phyloP scores from a whole-genome alignment of 2,797 vertebrate species.

The Sebastiscus tertius region DNA sequence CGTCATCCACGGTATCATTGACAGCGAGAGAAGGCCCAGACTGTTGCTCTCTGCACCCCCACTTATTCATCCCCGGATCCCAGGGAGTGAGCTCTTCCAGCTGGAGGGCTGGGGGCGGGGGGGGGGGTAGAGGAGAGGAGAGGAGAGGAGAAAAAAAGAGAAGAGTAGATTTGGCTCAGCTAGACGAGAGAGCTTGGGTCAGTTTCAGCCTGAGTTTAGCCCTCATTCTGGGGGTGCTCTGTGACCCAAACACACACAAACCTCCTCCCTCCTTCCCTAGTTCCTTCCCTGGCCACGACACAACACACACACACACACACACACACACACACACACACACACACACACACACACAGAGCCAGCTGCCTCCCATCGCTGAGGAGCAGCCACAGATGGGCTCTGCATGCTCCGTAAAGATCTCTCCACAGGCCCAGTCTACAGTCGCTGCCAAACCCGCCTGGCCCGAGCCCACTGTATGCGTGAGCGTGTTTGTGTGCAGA shows the following conservation, averaged over 20 bases:
- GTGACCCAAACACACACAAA: constrained; percentile 70
- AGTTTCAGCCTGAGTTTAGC: constrained; percentile 70
- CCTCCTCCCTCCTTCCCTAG: constrained; percentile 43
- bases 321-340: constrained; percentile 34
- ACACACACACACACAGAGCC: constrained; percentile 68
- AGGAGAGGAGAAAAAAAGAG: neutral
- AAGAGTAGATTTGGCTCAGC: constrained; percentile 37
- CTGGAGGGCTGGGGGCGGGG: constrained; percentile 39
- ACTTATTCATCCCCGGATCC: constrained; percentile 68
- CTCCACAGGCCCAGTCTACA: constrained; percentile 79
- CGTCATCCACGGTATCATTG: constrained; percentile 76
- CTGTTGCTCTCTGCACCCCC: constrained; percentile 68
- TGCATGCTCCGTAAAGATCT: constrained; percentile 85
- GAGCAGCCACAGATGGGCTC: constrained; percentile 84
- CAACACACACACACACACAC: constrained; percentile 31
- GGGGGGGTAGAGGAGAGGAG: neutral
- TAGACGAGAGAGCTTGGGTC: constrained; percentile 51
- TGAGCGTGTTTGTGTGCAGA: constrained; percentile 49
- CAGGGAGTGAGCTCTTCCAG: constrained; percentile 71
- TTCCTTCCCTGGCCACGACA: constrained; percentile 57
- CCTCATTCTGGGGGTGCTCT: constrained; percentile 59
- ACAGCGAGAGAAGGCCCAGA: constrained; percentile 79
- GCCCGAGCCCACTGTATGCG: constrained; percentile 65
- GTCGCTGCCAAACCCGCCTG: constrained; percentile 75
- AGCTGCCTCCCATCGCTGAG: constrained; percentile 83